These are phyloP conservation scores for Spilosoma lubricipeda DNA, from an alignment of 2,888 invertebrate species.

Conservation along the genomic window DNA sequence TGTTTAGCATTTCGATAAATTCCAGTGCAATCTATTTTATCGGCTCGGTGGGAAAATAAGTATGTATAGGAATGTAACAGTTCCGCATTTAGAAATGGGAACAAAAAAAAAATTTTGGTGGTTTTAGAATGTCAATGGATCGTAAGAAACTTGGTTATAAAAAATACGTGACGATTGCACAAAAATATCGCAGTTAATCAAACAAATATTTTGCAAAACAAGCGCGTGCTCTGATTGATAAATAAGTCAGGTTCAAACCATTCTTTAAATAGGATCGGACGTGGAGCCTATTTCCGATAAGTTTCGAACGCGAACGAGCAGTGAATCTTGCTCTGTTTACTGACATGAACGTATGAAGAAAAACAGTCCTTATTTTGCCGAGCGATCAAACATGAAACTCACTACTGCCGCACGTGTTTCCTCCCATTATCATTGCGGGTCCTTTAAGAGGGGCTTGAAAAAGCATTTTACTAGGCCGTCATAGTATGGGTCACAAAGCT, in stretches of 20 bases:
- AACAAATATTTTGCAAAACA: slow-evolving; percentile 4
- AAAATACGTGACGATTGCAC: slow-evolving; percentile 4
- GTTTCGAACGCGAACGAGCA: neutral
- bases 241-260: slow-evolving; percentile 6
- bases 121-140: neutral
- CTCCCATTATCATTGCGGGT: too few species aligned
- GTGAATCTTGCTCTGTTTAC: neutral
- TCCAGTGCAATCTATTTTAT: too few species aligned
- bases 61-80: neutral
- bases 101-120: neutral
- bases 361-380: too few species aligned
- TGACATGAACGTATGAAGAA: neutral
- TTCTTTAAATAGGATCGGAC: neutral
- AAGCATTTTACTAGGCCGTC: too few species aligned
- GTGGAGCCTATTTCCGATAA: neutral
- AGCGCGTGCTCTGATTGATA: slow-evolving; percentile 5
- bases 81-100: neutral
- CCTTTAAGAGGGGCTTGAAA: too few species aligned
- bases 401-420: too few species aligned
- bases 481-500: too few species aligned
- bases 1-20: too few species aligned
- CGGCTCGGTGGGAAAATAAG: too few species aligned
- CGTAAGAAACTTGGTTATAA: slow-evolving; percentile 5
- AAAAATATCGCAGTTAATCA: neutral
- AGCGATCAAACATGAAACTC: too few species aligned